Evolutionary conservation across 2,113 vertebrate species (phyloP).

Genomic region (Saccopteryx leptura): DNA sequence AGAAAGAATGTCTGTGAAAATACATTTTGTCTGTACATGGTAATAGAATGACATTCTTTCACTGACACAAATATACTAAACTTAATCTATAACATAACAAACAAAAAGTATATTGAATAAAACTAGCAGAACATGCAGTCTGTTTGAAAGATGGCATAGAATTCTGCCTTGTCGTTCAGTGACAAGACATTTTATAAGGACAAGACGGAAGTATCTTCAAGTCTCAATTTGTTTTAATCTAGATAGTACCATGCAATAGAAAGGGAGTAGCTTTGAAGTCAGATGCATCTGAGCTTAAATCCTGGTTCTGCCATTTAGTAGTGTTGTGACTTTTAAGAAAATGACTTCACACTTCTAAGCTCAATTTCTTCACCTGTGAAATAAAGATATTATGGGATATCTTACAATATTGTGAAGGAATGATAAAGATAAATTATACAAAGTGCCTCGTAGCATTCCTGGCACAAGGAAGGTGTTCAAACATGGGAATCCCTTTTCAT

Average conservation of each 20-base stretch:
- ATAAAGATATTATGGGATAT: background rate
- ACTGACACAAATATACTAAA: constrained; percentile 22
- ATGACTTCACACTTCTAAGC: background rate
- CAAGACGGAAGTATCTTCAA: constrained; percentile 30
- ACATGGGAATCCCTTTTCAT: background rate
- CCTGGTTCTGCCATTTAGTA: background rate
- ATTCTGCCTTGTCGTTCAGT: constrained; percentile 20
- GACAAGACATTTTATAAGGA: constrained; percentile 42
- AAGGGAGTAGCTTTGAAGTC: constrained; percentile 50
- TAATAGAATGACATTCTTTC: constrained; percentile 33
- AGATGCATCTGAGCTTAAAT: constrained; percentile 34
- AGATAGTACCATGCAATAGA: background rate
- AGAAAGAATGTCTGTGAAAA: constrained; percentile 47
- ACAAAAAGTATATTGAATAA: constrained; percentile 51
- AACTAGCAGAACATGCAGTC: constrained; percentile 42
- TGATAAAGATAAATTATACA: background rate
- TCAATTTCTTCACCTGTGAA: constrained; percentile 27
- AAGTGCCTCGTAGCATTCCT: background rate
- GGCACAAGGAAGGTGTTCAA: background rate
- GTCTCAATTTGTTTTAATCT: constrained; percentile 40
- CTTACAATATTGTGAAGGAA: background rate
- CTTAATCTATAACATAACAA: constrained; percentile 51
- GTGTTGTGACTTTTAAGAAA: background rate
- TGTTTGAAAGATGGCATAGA: constrained; percentile 41
- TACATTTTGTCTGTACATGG: background rate